Conservation (phyloP, 2,113 vertebrate species). For the Gnathonemus echidnorhynchus region DNA sequence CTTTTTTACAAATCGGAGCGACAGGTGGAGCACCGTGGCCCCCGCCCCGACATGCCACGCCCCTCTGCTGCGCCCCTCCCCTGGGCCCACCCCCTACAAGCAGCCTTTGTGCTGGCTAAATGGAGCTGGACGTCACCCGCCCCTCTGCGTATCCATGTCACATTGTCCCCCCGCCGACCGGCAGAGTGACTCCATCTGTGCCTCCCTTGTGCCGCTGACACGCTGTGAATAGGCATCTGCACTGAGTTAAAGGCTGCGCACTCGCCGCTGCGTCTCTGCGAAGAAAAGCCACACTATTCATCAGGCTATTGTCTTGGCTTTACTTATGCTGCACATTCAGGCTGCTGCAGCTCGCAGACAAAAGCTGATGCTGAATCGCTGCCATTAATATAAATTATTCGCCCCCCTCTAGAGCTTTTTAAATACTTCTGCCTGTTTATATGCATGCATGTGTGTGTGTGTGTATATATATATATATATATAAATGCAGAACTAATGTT, state of each 20-base stretch:
- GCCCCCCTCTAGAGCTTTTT: slow-evolving; percentile 50
- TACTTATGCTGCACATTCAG: slow-evolving; percentile 52
- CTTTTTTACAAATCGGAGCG: slow-evolving; percentile 37
- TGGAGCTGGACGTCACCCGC: slow-evolving; percentile 63
- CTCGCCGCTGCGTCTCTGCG: slow-evolving; percentile 44
- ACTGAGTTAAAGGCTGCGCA: slow-evolving; percentile 60
- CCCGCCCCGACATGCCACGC: slow-evolving; percentile 67
- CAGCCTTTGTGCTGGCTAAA: slow-evolving; percentile 74
- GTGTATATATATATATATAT: neutral
- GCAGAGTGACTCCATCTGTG: slow-evolving; percentile 78
- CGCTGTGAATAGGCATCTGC: slow-evolving; percentile 80
- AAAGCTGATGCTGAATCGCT: slow-evolving; percentile 53
- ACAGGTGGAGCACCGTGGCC: neutral
- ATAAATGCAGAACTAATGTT: neutral
- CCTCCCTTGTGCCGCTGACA: slow-evolving; percentile 69
- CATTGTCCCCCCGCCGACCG: slow-evolving; percentile 62
- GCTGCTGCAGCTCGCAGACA: slow-evolving; percentile 55
- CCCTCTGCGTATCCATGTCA: slow-evolving; percentile 66
- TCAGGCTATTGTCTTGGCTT: slow-evolving; percentile 55
- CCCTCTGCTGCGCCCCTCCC: slow-evolving; percentile 62
- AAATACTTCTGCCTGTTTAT: slow-evolving; percentile 23
- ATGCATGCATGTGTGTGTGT: neutral
- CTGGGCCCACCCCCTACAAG: slow-evolving; percentile 84
- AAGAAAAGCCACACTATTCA: slow-evolving; percentile 47
- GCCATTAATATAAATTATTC: slow-evolving; percentile 63